Conservation (phyloP, 2,113 vertebrate species). For the Micronycteris hirsuta region DNA sequence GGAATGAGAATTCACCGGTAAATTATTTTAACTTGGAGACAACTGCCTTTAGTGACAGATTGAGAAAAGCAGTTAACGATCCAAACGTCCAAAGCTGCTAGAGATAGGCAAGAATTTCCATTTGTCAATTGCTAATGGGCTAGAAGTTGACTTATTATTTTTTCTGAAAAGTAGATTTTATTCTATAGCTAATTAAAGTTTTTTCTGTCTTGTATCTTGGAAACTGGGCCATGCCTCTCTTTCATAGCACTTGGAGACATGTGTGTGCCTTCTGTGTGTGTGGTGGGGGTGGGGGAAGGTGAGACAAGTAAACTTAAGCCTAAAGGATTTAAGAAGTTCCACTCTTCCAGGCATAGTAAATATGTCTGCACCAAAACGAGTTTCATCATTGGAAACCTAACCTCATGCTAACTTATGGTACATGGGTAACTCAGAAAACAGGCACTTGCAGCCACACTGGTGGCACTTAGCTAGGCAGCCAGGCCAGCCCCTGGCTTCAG, state of each 20-base stretch:
- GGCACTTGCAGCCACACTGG: accelerated
- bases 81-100: neutral
- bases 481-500: accelerated
- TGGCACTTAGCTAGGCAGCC: accelerated
- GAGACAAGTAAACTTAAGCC: neutral
- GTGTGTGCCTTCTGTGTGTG: accelerated
- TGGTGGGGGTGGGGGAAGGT: no score
- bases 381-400: neutral
- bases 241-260: neutral
- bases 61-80: neutral
- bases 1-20: no score
- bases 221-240: neutral
- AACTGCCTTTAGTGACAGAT: neutral
- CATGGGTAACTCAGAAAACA: accelerated
- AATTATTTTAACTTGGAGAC: neutral
- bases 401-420: accelerated
- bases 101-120: neutral
- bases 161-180: neutral
- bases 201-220: neutral
- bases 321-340: neutral
- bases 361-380: neutral
- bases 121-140: neutral
- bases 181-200: neutral
- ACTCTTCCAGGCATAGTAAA: neutral
- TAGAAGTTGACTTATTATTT: neutral